Conservation (phyloP, 2,888 invertebrate species). For the Hydroisotoma schaefferi region DNA sequence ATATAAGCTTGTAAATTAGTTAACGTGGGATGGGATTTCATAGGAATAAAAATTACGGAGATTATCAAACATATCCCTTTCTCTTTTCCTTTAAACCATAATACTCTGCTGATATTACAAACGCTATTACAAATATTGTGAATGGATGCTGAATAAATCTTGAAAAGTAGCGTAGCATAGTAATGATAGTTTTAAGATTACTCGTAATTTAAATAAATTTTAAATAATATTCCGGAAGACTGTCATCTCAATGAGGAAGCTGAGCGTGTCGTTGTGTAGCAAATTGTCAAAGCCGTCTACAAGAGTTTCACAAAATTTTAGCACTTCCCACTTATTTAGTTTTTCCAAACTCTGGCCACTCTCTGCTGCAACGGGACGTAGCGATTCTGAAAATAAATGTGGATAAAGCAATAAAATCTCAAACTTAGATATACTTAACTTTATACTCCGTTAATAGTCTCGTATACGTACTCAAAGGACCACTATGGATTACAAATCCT, state of each 20-base stretch:
- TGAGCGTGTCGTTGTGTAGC: slow-evolving; percentile 22
- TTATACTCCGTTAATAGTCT: too few species aligned
- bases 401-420: not conserved
- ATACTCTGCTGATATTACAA: too few species aligned
- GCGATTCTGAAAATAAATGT: not conserved
- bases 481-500: slow-evolving; percentile 19
- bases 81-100: too few species aligned
- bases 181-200: too few species aligned
- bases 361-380: not conserved
- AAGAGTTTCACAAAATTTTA: slow-evolving; percentile 26
- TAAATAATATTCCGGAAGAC: slow-evolving; percentile 2
- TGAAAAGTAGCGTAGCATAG: too few species aligned
- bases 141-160: too few species aligned
- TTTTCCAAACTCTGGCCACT: not conserved
- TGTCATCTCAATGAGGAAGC: slow-evolving; percentile 30
- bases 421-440: not conserved
- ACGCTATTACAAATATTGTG: too few species aligned
- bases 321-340: slow-evolving; percentile 24
- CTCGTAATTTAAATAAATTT: not conserved
- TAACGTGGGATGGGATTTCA: too few species aligned
- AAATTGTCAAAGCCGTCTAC: slow-evolving; percentile 24
- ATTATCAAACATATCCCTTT: too few species aligned
- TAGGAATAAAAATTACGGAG: too few species aligned
- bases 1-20: too few species aligned
- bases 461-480: slow-evolving; percentile 17